Evolutionary conservation across 2,888 invertebrate genomes (phyloP), one percentile per base, ranked within the genome.

Genomic region (Diloba caeruleocephala): DNA sequence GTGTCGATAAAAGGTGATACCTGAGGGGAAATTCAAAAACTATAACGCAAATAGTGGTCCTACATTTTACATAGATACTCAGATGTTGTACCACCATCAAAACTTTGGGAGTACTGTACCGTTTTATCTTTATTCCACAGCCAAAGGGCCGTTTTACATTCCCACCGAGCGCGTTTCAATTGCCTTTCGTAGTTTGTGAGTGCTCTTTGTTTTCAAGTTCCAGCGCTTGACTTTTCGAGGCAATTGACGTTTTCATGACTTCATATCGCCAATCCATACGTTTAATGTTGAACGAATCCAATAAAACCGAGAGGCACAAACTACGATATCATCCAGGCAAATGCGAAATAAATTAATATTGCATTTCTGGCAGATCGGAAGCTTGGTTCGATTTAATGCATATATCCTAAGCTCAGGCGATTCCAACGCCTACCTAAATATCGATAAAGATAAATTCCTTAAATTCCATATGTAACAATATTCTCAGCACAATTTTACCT

Each of bases 101-200:
- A 69, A 60, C 48, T 67, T 60, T 39, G 5, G 17, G 32, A 32
- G 41, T 60, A 39, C 34, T 51, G 62, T 70, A 59, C 59, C 39
- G 48, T 69, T 69, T 69, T 62, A 58, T 65, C 55, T 58, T 53
- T 69, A 56, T 58, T 55, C 28, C 25, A 13, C 37, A 39, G 28
- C 23, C 38, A 36, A 36, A 34, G 34, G 41, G 51, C 34, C 44
- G 46, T 65, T 68, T 68, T 52, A 59, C 51, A 62, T 62, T 56
- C 45, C 53, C 45, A 60, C 53, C 69, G 62, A 71, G 44, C 42
- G 50, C 37, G 46, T 57, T 65, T 56, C 72, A 72, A 71, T 71
- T 55, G 62, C 54, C 46, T 63, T 66, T 57, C 41, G 31, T 50
- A 66, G 59, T 63, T 63, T 54, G 45, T 46, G 52, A 62, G 52